phyloP scores from a whole-genome alignment of 2,888 invertebrate genomes.

The Rhamphomyia laevipes region DNA sequence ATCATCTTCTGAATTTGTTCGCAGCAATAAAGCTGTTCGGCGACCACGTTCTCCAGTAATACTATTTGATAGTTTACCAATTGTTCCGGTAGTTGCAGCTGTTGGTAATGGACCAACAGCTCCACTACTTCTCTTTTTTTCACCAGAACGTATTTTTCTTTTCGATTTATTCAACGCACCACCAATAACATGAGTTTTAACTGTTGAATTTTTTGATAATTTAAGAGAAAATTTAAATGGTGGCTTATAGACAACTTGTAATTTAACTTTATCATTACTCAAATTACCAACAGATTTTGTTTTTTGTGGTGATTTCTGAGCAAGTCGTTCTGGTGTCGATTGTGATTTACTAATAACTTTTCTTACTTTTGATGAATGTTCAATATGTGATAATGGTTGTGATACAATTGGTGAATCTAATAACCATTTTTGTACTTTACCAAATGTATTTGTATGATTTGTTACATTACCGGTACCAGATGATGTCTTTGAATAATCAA shows the following conservation, averaged over 20 bases:
- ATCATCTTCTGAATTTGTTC: conserved; percentile 25
- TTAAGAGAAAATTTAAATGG: conserved; percentile 79
- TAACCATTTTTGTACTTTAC: conserved; percentile 79
- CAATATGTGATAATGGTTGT: conserved; percentile 34
- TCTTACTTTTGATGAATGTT: conserved; percentile 35
- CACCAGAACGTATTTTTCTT: conserved; percentile 17
- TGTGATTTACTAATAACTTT: conserved; percentile 64
- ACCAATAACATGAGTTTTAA: conserved; percentile 35
- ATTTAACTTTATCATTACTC: conserved; percentile 53
- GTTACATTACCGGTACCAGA: conserved; percentile 34
- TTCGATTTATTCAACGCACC: conserved; percentile 26
- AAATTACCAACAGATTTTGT: conserved; percentile 64
- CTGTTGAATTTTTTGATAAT: conserved; percentile 40
- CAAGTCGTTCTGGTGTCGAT: conserved; percentile 66
- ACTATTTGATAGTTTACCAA: conserved; percentile 13
- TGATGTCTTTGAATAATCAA: conserved; percentile 50
- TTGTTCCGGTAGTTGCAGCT: conserved; percentile 13
- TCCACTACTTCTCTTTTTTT: conserved; percentile 20
- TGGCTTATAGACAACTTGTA: conserved; percentile 78
- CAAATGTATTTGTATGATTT: conserved; percentile 40
- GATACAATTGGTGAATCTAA: conserved; percentile 53
- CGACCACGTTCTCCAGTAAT: conserved; percentile 23
- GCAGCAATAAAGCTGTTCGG: conserved; percentile 30
- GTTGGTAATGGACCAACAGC: conserved; percentile 11
- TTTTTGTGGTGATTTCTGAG: conserved; percentile 47